phyloP scores from a whole-genome alignment of 1,140 invertebrate species.

The Drosophila nannoptera region DNA sequence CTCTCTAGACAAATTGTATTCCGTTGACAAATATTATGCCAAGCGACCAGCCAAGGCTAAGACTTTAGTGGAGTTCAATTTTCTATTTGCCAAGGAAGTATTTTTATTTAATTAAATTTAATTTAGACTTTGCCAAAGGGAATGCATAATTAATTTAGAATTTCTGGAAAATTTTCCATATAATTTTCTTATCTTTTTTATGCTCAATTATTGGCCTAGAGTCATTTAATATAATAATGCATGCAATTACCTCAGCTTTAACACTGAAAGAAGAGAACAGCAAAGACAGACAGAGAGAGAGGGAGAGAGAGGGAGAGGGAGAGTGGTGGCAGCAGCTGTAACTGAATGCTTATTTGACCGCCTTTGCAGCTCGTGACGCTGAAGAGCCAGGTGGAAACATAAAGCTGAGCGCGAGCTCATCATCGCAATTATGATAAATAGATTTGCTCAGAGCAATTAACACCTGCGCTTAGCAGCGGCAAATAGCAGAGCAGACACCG shows the following conservation, averaged over 20 bases:
- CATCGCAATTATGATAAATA: conserved; percentile 36
- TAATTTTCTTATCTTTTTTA: too few species aligned
- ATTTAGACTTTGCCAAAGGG: too few species aligned
- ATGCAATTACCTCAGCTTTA: neutral
- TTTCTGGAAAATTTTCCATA: too few species aligned
- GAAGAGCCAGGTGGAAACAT: neutral
- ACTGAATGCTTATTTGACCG: neutral
- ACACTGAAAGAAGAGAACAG: neutral
- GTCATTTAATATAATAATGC: too few species aligned
- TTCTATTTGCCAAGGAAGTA: too few species aligned
- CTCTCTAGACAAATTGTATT: neutral
- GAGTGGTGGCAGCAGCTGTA: neutral
- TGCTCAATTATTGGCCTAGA: too few species aligned
- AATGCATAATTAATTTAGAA: too few species aligned
- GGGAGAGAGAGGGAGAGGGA: neutral
- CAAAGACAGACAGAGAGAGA: neutral
- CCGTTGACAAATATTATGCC: neutral
- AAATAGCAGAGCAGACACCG: too few species aligned
- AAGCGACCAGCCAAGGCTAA: neutral
- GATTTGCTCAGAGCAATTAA: conserved; percentile 48
- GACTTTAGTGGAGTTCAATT: too few species aligned
- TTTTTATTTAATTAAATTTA: too few species aligned
- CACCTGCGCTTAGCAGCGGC: conserved; percentile 36
- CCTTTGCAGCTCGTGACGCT: neutral
- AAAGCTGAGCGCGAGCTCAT: conserved; percentile 4